Conservation (phyloP, 2,797 vertebrate genomes). For the Gadopsis marmoratus region DNA sequence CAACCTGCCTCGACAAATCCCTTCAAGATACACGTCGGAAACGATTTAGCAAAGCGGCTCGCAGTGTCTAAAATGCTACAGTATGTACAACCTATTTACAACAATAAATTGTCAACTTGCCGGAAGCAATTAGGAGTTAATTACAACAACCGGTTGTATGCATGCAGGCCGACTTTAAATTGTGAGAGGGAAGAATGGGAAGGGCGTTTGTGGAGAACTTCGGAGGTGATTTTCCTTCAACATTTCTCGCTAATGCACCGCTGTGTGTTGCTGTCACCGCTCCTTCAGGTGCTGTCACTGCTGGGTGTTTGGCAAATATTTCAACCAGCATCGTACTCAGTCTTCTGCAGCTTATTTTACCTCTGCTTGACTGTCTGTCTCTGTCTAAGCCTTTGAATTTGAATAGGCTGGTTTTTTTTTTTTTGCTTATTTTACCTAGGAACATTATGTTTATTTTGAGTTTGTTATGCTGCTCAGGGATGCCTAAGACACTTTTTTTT, state of each 20-base stretch:
- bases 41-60: constrained; percentile 46
- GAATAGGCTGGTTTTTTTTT: not conserved
- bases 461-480: not conserved
- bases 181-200: constrained; percentile 17
- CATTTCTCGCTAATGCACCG: not conserved
- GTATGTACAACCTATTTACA: constrained; percentile 58
- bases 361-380: not conserved
- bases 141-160: constrained; percentile 53
- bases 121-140: constrained; percentile 65
- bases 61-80: constrained; percentile 39
- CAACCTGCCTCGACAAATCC: constrained; percentile 52
- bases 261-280: constrained; percentile 29
- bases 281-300: constrained; percentile 35
- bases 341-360: constrained; percentile 9
- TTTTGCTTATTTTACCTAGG: not conserved
- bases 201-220: constrained; percentile 4
- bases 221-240: constrained; percentile 23
- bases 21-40: constrained; percentile 48
- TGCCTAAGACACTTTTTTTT: not conserved
- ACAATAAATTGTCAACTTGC: constrained; percentile 51
- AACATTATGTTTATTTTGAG: not conserved
- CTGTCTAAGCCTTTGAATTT: not conserved
- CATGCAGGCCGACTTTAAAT: constrained; percentile 35
- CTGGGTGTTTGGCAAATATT: constrained; percentile 25
- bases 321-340: constrained; percentile 7